A percentile compares a stretch with the other conserved stretches of the same genome.
phyloP scores from a whole-genome alignment of 2,797 vertebrate genomes.

The Linurgus olivaceus region DNA sequence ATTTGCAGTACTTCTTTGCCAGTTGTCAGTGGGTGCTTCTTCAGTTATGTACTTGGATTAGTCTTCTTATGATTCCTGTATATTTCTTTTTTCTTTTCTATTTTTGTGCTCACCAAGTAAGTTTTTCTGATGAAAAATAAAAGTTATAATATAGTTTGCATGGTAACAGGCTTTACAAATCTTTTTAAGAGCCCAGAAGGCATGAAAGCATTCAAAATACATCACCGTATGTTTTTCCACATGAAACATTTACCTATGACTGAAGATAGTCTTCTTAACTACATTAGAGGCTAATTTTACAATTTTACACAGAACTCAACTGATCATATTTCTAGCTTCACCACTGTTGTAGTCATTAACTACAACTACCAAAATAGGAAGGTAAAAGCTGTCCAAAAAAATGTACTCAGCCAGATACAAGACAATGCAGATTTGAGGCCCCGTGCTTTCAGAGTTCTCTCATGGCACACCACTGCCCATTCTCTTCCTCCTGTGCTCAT shows the following conservation, averaged over 20 bases:
- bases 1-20: neutral
- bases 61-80: neutral
- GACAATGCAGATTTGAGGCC: accelerated
- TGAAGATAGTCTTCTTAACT: neutral
- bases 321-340: neutral
- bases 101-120: neutral
- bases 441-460: neutral
- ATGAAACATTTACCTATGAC: neutral
- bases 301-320: neutral
- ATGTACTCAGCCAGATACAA: neutral
- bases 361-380: neutral
- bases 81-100: neutral
- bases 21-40: neutral
- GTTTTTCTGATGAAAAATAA: neutral
- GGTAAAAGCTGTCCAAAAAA: neutral
- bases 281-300: neutral
- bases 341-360: neutral
- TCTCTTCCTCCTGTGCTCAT: neutral
- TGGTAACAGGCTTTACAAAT: neutral
- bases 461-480: neutral
- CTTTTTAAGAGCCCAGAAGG: neutral
- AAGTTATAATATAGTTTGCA: neutral
- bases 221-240: neutral
- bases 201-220: neutral
- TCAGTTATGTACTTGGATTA: neutral